These are phyloP conservation scores for Sinohyriopsis cumingii DNA, from an alignment of 2,888 invertebrate species.

Conservation along the genomic window DNA sequence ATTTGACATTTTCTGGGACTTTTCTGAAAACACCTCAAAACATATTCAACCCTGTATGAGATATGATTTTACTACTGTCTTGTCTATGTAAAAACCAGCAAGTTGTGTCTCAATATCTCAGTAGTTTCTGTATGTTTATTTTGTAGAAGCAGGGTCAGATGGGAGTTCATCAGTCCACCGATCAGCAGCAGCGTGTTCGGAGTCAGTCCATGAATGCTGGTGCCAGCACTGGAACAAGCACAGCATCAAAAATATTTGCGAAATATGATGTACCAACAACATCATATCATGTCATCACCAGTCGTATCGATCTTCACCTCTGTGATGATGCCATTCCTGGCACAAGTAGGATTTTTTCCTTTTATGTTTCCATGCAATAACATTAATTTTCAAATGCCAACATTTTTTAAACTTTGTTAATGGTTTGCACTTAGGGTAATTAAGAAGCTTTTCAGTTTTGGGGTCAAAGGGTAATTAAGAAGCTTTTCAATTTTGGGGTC, in stretches of 20 bases:
- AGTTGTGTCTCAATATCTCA: no score
- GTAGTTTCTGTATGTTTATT: neutral
- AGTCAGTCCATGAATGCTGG: constrained; percentile 33
- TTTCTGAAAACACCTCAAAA: no score
- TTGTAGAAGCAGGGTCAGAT: constrained; percentile 51
- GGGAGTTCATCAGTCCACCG: constrained; percentile 32
- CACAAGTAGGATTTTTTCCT: constrained; percentile 42
- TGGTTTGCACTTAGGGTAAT: neutral
- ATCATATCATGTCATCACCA: constrained; percentile 91
- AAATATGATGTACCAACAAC: constrained; percentile 96
- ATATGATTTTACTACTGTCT: no score
- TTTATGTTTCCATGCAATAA: no score
- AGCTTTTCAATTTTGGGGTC: neutral
- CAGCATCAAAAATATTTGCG: constrained; percentile 79
- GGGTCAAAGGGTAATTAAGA: neutral
- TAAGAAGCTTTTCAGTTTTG: neutral
- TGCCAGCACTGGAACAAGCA: constrained; percentile 3
- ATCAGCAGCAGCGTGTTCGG: constrained; percentile 37
- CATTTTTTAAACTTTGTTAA: neutral
- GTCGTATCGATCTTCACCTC: constrained; percentile 94
- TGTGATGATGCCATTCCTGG: constrained; percentile 83
- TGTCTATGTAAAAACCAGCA: no score
- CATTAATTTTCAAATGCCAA: neutral
- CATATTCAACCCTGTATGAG: no score
- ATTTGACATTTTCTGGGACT: no score